Conservation (phyloP, 2,888 invertebrate genomes). For the Graphium colonna region DNA sequence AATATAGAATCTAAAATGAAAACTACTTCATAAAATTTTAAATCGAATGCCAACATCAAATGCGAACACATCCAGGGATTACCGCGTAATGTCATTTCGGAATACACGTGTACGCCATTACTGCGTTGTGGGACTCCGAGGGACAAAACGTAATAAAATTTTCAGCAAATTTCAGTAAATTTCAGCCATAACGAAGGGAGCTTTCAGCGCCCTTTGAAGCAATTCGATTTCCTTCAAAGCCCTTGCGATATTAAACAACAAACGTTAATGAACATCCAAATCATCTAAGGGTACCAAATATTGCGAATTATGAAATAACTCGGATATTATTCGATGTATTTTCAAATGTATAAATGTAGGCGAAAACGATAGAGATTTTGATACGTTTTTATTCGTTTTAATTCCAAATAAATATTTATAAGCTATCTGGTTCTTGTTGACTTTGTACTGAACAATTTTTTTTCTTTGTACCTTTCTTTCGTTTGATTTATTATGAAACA, state of each 20-base stretch:
- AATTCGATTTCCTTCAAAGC: constrained; percentile 12
- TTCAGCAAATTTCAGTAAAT: constrained; percentile 2
- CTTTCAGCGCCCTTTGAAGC: constrained; percentile 6
- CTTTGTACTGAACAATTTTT: too few relatives aligned
- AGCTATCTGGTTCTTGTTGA: too few relatives aligned
- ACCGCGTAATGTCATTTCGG: not conserved
- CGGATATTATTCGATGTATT: not conserved
- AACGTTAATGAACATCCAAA: not conserved
- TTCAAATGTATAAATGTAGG: not conserved
- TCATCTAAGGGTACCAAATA: not conserved
- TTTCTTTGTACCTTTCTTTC: too few relatives aligned
- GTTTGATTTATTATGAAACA: too few relatives aligned
- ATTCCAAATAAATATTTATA: too few relatives aligned
- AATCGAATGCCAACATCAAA: too few relatives aligned
- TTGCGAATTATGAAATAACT: not conserved
- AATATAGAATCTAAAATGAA: not conserved
- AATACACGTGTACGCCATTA: not conserved
- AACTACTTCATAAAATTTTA: not conserved
- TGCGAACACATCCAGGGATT: not conserved
- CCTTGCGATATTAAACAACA: not conserved
- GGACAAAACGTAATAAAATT: not conserved
- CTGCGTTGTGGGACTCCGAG: not conserved
- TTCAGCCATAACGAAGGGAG: constrained; percentile 11
- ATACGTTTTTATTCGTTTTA: too few relatives aligned
- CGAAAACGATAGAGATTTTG: too few relatives aligned